phyloP scores from a whole-genome alignment of 2,797 vertebrate genomes.

The Eulemur mongoz region DNA sequence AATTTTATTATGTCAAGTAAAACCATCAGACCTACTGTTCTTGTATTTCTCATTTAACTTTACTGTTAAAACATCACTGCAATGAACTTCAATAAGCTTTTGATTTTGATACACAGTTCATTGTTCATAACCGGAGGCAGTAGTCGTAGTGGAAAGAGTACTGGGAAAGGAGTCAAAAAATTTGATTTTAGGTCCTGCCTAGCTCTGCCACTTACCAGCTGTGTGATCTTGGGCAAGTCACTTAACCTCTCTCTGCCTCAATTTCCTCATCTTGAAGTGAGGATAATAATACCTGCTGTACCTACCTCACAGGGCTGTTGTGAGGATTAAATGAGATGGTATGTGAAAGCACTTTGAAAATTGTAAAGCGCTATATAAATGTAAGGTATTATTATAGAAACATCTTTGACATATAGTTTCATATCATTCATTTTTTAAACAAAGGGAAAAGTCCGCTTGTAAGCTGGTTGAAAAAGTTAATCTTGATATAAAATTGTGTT shows the following conservation, averaged over 20 bases:
- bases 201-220: background rate
- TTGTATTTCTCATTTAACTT: constrained; percentile 78
- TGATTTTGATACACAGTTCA: constrained; percentile 73
- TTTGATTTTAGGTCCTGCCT: constrained; percentile 16
- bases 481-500: constrained; percentile 80
- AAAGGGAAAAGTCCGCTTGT: constrained; percentile 74
- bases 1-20: constrained; percentile 84
- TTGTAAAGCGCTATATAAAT: background rate
- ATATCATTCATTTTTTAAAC: constrained; percentile 75
- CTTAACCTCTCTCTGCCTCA: constrained; percentile 64
- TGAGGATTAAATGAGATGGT: constrained; percentile 57
- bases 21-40: constrained; percentile 80
- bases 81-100: constrained; percentile 78
- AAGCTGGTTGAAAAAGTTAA: constrained; percentile 78
- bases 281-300: constrained; percentile 63
- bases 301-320: constrained; percentile 75
- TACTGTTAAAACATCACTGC: constrained; percentile 76
- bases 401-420: constrained; percentile 71
- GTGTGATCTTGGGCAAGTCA: constrained; percentile 49
- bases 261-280: constrained; percentile 51
- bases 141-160: constrained; percentile 11
- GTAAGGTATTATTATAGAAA: constrained; percentile 44
- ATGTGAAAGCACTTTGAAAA: constrained; percentile 58
- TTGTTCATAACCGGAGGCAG: constrained; percentile 61
- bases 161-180: background rate